These are phyloP conservation scores for Aethes cnicana DNA, from an alignment of 2,888 invertebrate genomes.

Conservation along the genomic window DNA sequence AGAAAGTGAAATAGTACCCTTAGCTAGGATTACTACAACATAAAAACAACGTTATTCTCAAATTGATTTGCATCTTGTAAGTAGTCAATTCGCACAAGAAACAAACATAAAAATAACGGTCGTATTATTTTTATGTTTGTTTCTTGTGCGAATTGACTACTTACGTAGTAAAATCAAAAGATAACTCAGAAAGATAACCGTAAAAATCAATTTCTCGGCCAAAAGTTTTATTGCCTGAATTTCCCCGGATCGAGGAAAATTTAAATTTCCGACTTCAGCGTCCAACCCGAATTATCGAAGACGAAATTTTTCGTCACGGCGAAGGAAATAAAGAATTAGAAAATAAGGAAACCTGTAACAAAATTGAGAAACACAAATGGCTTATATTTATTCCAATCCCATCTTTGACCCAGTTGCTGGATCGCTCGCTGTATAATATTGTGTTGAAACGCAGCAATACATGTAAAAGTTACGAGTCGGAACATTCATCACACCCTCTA, in stretches of 20 bases:
- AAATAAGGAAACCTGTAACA: constrained; percentile 4
- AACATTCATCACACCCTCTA: too few species aligned
- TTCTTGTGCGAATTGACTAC: too few species aligned
- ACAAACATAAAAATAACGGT: too few species aligned
- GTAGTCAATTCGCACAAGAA: too few species aligned
- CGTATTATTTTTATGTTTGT: too few species aligned
- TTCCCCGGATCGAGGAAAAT: constrained; percentile 1
- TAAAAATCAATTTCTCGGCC: constrained; percentile 6
- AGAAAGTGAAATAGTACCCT: too few species aligned
- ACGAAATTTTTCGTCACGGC: constrained; percentile 4
- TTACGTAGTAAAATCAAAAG: too few species aligned
- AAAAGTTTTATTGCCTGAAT: constrained; percentile 1
- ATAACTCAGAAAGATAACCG: neutral
- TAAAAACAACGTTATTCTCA: too few species aligned
- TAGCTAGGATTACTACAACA: too few species aligned
- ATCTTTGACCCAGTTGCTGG: constrained; percentile 8
- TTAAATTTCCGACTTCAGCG: constrained; percentile 10
- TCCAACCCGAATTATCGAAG: constrained; percentile 5
- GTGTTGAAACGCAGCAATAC: too few species aligned
- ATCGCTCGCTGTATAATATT: neutral
- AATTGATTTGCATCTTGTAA: too few species aligned
- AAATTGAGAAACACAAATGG: constrained; percentile 15
- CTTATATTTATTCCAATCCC: constrained; percentile 2
- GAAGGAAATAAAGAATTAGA: constrained; percentile 13
- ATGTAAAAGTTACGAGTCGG: too few species aligned